Evolutionary conservation across 2,888 invertebrate genomes (phyloP).

Genomic region (Anagyrus pseudococci): DNA sequence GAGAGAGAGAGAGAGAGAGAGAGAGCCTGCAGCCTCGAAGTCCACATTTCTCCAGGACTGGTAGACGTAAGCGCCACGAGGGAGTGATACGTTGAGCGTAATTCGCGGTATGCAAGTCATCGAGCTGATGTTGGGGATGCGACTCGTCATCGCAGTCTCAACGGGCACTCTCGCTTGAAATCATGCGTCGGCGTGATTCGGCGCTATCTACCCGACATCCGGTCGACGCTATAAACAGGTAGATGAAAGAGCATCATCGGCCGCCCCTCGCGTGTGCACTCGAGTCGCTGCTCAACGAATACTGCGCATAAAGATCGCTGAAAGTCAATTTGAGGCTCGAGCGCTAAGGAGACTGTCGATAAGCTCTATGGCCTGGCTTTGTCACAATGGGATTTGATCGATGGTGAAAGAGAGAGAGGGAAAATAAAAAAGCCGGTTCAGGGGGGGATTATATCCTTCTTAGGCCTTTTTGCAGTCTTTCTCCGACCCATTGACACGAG

Average conservation of each 20-base stretch:
- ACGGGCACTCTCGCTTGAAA: too few relatives aligned
- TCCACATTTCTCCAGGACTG: too few relatives aligned
- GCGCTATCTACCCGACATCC: slow-evolving; percentile 44
- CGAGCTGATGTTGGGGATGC: slow-evolving; percentile 51
- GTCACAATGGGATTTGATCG: slow-evolving; percentile 27
- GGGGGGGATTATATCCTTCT: slow-evolving; percentile 18
- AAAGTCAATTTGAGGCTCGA: slow-evolving; percentile 20
- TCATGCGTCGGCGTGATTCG: slow-evolving; percentile 52
- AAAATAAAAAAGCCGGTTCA: too few relatives aligned
- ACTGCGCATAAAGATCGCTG: neutral
- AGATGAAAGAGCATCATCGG: slow-evolving; percentile 31
- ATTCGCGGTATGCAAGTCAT: slow-evolving; percentile 59
- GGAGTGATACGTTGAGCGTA: slow-evolving; percentile 50
- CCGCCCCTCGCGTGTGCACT: slow-evolving; percentile 14
- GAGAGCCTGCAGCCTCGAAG: too few relatives aligned
- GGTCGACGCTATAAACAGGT: slow-evolving; percentile 49
- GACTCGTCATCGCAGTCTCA: slow-evolving; percentile 53
- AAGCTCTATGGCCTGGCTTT: too few relatives aligned
- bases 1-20: too few relatives aligned
- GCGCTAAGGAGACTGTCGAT: too few relatives aligned
- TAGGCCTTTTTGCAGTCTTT: slow-evolving; percentile 3
- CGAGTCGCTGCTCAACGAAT: slow-evolving; percentile 20
- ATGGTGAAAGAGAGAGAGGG: too few relatives aligned
- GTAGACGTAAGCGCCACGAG: too few relatives aligned
- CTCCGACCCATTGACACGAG: slow-evolving; percentile 4